Conservation (phyloP, 2,888 invertebrate genomes). For the Stegana nigrithorax region DNA sequence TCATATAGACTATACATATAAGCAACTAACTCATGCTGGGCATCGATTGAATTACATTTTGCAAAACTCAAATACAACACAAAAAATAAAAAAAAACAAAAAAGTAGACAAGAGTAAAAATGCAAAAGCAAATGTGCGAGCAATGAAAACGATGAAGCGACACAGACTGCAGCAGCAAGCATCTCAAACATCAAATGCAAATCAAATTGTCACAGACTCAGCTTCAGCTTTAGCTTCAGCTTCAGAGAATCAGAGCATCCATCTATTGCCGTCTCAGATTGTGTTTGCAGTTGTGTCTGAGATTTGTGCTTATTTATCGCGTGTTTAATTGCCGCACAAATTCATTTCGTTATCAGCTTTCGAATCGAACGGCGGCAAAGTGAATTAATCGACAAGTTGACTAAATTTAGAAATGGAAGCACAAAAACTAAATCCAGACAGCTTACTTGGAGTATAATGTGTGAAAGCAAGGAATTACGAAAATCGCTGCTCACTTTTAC, state of each 20-base stretch:
- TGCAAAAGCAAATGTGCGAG: too few species aligned
- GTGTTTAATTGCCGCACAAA: slow-evolving; percentile 54
- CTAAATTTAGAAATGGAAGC: not conserved
- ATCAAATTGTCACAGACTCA: slow-evolving; percentile 25
- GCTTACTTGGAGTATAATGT: too few species aligned
- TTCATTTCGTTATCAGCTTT: slow-evolving; percentile 64
- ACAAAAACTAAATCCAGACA: not conserved
- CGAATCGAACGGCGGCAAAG: slow-evolving; percentile 34
- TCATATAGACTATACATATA: not conserved
- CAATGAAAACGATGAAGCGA: not conserved
- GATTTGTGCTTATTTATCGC: slow-evolving; percentile 61
- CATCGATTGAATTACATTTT: slow-evolving; percentile 54
- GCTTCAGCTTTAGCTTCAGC: not conserved
- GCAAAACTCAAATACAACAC: slow-evolving; percentile 18
- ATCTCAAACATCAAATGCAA: not conserved
- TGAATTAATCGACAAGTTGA: not conserved
- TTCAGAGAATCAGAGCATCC: too few species aligned
- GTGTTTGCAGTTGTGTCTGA: slow-evolving; percentile 26
- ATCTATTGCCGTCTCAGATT: slow-evolving; percentile 7
- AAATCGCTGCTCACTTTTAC: not conserved
- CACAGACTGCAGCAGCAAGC: too few species aligned
- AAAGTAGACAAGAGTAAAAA: not conserved
- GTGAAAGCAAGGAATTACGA: slow-evolving; percentile 1
- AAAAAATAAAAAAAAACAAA: slow-evolving; percentile 17
- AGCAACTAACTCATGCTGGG: slow-evolving; percentile 12